Evolutionary conservation across 2,113 vertebrate genomes (phyloP).

Genomic region (Ceyx cyanopectus): DNA sequence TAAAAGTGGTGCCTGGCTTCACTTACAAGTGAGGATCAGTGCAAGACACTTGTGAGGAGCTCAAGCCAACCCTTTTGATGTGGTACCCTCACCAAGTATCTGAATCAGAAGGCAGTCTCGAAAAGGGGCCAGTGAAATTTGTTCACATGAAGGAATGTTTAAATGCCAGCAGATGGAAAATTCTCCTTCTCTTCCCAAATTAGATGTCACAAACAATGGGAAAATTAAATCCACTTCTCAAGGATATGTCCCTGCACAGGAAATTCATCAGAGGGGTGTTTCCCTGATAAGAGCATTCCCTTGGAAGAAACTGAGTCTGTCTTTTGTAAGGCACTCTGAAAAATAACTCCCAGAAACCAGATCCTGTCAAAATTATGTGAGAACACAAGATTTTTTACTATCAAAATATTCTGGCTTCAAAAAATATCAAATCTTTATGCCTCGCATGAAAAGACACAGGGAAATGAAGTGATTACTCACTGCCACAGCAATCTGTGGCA

Average conservation of each 20-base stretch:
- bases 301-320: slow-evolving; percentile 57
- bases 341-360: slow-evolving; percentile 29
- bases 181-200: neutral
- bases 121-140: neutral
- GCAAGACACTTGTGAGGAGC: neutral
- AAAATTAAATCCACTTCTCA: slow-evolving; percentile 31
- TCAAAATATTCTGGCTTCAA: slow-evolving; percentile 54
- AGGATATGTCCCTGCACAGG: slow-evolving; percentile 36
- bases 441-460: neutral
- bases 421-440: slow-evolving; percentile 17
- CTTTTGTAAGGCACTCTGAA: slow-evolving; percentile 29
- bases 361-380: slow-evolving; percentile 50
- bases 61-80: neutral
- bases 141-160: neutral
- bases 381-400: slow-evolving; percentile 33
- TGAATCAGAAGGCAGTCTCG: neutral
- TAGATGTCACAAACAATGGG: neutral
- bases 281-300: slow-evolving; percentile 39
- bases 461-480: neutral
- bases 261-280: slow-evolving; percentile 22
- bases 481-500: neutral
- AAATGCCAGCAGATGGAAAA: neutral
- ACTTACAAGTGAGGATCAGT: neutral
- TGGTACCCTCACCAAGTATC: neutral
- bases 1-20: neutral